Conservation (phyloP, 2,113 vertebrate species). For the Odocoileus hemionus region DNA sequence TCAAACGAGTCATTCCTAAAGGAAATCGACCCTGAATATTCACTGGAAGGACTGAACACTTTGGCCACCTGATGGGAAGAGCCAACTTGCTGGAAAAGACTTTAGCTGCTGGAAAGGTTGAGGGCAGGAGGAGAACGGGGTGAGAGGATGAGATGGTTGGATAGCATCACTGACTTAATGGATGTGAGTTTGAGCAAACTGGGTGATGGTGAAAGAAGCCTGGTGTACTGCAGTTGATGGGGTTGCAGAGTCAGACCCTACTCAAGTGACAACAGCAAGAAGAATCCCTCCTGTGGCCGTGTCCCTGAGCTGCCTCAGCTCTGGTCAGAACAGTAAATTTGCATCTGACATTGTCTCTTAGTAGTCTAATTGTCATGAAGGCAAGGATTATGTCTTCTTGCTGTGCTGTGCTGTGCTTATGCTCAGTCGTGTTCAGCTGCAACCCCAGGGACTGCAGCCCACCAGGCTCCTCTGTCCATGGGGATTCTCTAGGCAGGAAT, state of each 20-base stretch:
- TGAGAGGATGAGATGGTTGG: background rate
- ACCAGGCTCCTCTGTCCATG: background rate
- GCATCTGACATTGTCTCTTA: background rate
- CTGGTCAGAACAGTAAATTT: background rate
- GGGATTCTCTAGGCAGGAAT: background rate
- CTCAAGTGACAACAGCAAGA: background rate
- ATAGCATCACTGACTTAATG: background rate
- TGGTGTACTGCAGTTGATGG: background rate
- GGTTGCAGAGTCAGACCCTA: background rate
- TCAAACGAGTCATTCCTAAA: background rate
- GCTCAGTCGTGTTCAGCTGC: background rate
- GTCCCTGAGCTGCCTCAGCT: no score
- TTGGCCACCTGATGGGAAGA: background rate
- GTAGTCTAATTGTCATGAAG: fast-evolving
- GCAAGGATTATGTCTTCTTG: background rate
- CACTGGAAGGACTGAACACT: background rate
- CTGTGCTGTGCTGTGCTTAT: background rate
- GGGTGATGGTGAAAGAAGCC: background rate
- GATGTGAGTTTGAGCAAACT: background rate
- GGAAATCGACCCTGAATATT: background rate
- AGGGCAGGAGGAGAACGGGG: background rate
- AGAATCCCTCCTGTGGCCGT: fast-evolving
- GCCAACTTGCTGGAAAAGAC: background rate
- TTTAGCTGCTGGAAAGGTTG: background rate
- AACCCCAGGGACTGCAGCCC: background rate